These are phyloP conservation scores for Cyprinella venusta DNA, from an alignment of 2,797 vertebrate genomes.

Conservation along the genomic window DNA sequence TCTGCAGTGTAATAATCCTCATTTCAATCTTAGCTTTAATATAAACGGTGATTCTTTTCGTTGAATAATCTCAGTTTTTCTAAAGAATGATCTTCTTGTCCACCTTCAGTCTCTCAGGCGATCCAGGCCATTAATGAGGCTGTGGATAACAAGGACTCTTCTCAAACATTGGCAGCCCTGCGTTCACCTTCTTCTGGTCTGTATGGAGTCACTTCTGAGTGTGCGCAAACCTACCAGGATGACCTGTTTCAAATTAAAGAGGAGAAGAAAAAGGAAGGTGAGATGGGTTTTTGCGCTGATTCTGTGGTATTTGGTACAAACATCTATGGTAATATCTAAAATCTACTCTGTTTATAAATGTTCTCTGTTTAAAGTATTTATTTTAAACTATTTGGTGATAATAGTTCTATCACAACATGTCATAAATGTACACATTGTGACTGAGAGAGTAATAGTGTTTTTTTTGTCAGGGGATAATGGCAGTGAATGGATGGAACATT, in stretches of 20 bases:
- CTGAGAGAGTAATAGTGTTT: not conserved
- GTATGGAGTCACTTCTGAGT: conserved; percentile 93
- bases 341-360: too few relatives aligned
- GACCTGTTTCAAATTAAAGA: conserved; percentile 84
- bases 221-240: conserved; percentile 86
- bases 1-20: conserved; percentile 81
- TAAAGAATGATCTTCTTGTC: not conserved
- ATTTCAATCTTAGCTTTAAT: not conserved
- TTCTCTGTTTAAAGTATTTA: not conserved
- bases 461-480: conserved; percentile 81
- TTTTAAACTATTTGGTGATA: not conserved
- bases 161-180: conserved; percentile 83
- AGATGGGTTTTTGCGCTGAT: conserved; percentile 45
- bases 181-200: conserved; percentile 86
- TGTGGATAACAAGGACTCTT: conserved; percentile 81
- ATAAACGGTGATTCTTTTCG: not conserved
- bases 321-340: not conserved
- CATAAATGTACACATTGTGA: not conserved
- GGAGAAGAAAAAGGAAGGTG: conserved; percentile 82
- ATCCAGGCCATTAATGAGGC: conserved; percentile 91
- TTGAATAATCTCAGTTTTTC: not conserved
- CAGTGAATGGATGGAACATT: conserved; percentile 93
- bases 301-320: not conserved
- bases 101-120: conserved; percentile 85
- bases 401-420: not conserved